Conservation (phyloP, 2,797 vertebrate species). For the Anguilla obscura region DNA sequence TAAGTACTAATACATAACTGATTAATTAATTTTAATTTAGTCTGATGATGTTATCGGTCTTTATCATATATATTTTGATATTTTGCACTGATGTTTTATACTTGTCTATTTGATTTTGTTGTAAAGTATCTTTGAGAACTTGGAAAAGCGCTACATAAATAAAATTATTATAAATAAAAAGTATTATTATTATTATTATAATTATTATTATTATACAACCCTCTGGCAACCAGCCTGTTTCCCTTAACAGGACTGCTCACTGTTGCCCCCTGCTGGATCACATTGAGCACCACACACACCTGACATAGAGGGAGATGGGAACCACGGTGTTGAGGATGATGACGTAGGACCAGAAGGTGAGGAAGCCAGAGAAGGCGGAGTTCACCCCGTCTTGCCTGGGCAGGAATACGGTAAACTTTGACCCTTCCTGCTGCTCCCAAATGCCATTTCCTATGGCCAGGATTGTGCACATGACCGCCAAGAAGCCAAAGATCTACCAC, state of each 20-base stretch:
- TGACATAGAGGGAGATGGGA: constrained; percentile 95
- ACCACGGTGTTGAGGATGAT: constrained; percentile 98
- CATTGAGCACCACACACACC: constrained; percentile 64
- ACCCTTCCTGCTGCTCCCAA: constrained; percentile 82
- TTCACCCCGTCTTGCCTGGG: constrained; percentile 73
- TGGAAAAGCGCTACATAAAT: too few species aligned
- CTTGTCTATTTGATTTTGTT: too few species aligned
- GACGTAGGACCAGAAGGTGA: constrained; percentile 96
- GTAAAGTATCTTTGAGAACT: too few species aligned
- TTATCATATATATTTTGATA: too few species aligned
- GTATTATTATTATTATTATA: too few species aligned
- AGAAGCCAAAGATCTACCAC: constrained; percentile 84
- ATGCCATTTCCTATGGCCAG: constrained; percentile 86
- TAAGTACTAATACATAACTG: background rate
- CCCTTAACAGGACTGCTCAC: background rate
- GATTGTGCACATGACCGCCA: constrained; percentile 84
- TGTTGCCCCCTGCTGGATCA: background rate
- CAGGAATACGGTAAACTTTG: constrained; percentile 82
- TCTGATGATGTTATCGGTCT: background rate
- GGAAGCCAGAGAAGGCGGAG: constrained; percentile 73
- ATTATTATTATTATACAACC: too few species aligned
- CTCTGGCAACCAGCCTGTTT: background rate
- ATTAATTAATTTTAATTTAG: background rate
- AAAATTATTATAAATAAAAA: too few species aligned
- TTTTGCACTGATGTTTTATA: too few species aligned